A percentile compares a stretch with the other conserved stretches of the same genome.
Evolutionary conservation across 1,140 invertebrate species (phyloP).

Genomic region (Caenorhabditis elegans): DNA sequence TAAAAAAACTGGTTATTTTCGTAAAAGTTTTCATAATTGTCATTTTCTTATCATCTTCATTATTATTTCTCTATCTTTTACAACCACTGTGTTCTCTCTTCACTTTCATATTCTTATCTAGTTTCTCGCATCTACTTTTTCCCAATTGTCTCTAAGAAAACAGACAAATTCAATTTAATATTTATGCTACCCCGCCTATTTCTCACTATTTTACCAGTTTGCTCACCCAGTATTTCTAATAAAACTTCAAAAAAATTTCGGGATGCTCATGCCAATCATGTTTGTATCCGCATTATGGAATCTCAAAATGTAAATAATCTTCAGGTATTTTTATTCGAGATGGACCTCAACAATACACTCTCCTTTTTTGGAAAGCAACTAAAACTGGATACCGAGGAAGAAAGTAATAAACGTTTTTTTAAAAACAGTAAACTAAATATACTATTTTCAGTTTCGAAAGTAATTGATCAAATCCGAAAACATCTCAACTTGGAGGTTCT

Average conservation of each 20-base stretch:
- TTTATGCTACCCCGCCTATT: background rate
- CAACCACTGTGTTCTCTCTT: background rate
- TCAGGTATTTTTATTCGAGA: background rate
- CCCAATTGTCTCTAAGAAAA: too few relatives aligned
- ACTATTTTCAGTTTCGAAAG: too few relatives aligned
- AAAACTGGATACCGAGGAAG: slow-evolving; percentile 39
- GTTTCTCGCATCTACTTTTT: background rate
- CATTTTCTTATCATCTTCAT: too few relatives aligned
- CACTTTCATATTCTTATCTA: background rate
- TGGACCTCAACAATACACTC: background rate
- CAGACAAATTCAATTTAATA: too few relatives aligned
- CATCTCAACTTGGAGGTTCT: slow-evolving; percentile 37
- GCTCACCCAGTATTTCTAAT: background rate
- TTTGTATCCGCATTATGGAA: background rate
- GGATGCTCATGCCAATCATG: background rate
- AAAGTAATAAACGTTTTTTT: slow-evolving; percentile 36
- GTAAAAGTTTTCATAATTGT: too few relatives aligned
- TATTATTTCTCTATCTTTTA: background rate
- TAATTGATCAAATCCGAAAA: too few relatives aligned
- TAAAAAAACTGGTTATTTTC: too few relatives aligned
- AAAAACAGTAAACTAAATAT: background rate
- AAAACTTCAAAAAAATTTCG: background rate
- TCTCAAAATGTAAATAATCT: background rate
- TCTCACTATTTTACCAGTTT: background rate
- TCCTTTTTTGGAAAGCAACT: slow-evolving; percentile 44